A percentile compares a stretch with the other conserved stretches of the same genome.
Evolutionary conservation across 2,113 vertebrate genomes (phyloP).

Genomic region (Tetrax tetrax): DNA sequence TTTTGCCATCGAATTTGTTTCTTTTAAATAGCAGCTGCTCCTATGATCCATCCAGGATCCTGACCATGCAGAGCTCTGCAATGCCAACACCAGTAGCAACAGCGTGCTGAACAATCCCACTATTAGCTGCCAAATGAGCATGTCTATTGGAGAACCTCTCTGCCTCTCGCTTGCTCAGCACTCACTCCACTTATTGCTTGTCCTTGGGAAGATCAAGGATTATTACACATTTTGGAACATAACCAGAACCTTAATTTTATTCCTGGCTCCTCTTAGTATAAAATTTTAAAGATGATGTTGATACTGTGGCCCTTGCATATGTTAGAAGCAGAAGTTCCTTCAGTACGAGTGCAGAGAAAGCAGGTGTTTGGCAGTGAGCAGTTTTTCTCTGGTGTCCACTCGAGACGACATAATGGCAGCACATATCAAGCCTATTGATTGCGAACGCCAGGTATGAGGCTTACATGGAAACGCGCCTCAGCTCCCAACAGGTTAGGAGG

Average conservation of each 20-base stretch:
- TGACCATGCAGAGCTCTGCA: neutral
- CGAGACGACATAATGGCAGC: constrained; percentile 23
- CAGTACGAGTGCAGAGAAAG: neutral
- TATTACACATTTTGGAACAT: neutral
- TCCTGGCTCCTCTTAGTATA: neutral
- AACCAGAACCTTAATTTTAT: neutral
- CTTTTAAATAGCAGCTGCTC: neutral
- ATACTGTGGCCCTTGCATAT: neutral
- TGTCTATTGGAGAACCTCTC: neutral
- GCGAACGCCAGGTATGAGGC: neutral
- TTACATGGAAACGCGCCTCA: neutral
- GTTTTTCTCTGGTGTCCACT: constrained; percentile 20
- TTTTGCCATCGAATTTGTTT: neutral
- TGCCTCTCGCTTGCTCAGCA: neutral
- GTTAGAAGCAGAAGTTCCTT: neutral
- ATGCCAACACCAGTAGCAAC: neutral
- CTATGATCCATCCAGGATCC: neutral
- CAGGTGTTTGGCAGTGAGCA: constrained; percentile 43
- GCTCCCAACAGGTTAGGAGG: neutral
- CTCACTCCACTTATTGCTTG: neutral
- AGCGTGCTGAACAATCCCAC: neutral
- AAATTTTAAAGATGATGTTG: neutral
- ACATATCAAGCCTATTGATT: neutral
- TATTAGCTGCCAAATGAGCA: neutral
- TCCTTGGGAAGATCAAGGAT: neutral